Evolutionary conservation across 2,113 vertebrate species (phyloP).

Genomic region (Stegastes partitus): DNA sequence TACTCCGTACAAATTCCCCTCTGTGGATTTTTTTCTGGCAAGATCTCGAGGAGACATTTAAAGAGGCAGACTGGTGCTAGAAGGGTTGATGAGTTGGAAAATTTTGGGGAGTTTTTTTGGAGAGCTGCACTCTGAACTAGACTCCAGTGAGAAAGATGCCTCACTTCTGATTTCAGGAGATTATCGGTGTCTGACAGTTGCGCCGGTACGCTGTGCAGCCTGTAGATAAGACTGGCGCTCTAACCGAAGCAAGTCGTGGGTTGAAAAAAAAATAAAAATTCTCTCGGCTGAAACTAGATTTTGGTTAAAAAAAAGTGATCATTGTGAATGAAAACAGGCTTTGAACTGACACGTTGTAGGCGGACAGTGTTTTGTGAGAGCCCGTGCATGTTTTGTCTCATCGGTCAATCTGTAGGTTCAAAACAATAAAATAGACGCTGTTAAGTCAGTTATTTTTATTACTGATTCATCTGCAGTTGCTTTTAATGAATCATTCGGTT

Average conservation of each 20-base stretch:
- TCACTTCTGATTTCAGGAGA: constrained; percentile 58
- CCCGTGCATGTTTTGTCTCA: background rate
- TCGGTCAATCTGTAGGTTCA: background rate
- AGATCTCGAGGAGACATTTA: background rate
- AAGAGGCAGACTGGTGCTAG: constrained; percentile 6
- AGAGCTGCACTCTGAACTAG: constrained; percentile 10
- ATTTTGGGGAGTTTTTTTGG: constrained; percentile 3
- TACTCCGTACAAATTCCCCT: background rate
- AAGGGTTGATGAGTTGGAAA: constrained; percentile 20
- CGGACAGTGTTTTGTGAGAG: background rate
- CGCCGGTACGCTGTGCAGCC: constrained; percentile 57
- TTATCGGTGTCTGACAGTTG: constrained; percentile 62
- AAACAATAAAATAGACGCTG: background rate
- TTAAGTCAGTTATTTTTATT: too few species aligned
- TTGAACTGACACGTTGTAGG: constrained; percentile 14
- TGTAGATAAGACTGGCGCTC: constrained; percentile 65
- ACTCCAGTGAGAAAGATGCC: constrained; percentile 14
- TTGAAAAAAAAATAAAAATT: constrained; percentile 4
- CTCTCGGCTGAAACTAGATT: background rate
- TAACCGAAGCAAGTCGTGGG: constrained; percentile 46
- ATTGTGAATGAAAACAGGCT: background rate
- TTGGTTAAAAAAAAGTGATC: background rate
- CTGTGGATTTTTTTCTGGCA: constrained; percentile 8
- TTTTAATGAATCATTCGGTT: too few species aligned
- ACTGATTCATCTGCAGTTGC: too few species aligned